Evolutionary conservation across 2,888 invertebrate species (phyloP).

Genomic region (Thecophora atra): DNA sequence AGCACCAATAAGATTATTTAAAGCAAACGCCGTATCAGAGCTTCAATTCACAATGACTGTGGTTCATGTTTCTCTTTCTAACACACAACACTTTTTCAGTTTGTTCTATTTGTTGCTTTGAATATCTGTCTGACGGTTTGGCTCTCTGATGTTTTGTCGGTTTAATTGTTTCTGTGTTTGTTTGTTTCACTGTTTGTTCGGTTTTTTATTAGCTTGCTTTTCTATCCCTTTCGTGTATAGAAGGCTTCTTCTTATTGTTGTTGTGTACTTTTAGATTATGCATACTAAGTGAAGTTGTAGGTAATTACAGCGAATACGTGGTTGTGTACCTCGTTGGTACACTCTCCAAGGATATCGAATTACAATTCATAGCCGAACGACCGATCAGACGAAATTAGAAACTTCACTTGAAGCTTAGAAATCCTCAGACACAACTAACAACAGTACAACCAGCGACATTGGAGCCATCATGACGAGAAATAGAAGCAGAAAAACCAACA

Average conservation of each 20-base stretch:
- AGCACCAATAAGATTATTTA: no score
- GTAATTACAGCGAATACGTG: constrained; percentile 9
- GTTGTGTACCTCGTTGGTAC: not conserved
- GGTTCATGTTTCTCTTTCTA: not conserved
- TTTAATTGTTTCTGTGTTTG: not conserved
- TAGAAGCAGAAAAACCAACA: no score
- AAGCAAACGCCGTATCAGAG: not conserved
- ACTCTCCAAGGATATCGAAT: not conserved
- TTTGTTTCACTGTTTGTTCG: not conserved
- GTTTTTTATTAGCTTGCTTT: not conserved
- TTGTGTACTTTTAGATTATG: not conserved
- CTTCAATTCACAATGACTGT: not conserved
- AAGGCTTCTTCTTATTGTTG: no score
- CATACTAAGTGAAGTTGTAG: constrained; percentile 2
- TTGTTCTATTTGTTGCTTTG: not conserved
- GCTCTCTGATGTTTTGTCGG: not conserved
- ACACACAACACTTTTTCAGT: not conserved
- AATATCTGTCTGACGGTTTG: not conserved
- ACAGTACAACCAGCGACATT: not conserved
- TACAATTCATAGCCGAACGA: not conserved
- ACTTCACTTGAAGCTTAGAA: not conserved
- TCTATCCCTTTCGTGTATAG: not conserved
- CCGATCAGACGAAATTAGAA: not conserved
- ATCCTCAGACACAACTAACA: not conserved
- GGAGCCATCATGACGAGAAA: not conserved